Evolutionary conservation across 2,888 invertebrate species (phyloP), one percentile per base, ranked within the genome.

Genomic region (Lissonota sp.): DNA sequence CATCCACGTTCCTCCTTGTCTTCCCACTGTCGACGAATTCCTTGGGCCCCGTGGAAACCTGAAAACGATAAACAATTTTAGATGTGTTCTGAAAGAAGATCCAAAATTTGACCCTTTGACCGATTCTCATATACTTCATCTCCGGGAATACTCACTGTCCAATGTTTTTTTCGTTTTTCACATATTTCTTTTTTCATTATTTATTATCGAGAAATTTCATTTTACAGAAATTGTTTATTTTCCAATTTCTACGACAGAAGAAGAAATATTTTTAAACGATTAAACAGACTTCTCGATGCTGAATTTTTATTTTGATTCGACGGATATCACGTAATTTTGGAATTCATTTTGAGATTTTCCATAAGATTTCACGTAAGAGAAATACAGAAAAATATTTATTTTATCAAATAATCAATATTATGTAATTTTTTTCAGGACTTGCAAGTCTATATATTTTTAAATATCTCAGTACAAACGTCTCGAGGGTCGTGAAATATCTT

Each of bases 31-130:
- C 55, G 6, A 10, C 37, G 10, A 37, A 37, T 37, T 44, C 39
- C 60, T 67, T 66, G 60, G 10, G 40, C 46, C 12, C 10, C 75
- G 63, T 40, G 60, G 39, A 10, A 55, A 84, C 85, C 84, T 84
- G 69, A 84, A 85, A 85, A 82, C 39, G 57, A 84, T 76, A 80
- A 60, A 58, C 62, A 63, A 72, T 58, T 85, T 85, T 83, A 85
- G 82, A 82, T 82, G 76, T 83, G 84, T 83, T 83, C 85, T 4
- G 72, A 26, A 8, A 62, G 55, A 26, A 12, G 1, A 42, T 40
- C 8, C 4, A 4, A 49, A n/a, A 0, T 40, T 64, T 44, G 6
- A 44, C 53, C 63, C 44, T 49, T 55, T 46, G 7, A 44, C 60
- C 70, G 8, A 55, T 77, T 58, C 8, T 37, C 12, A 44, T 40